Base-by-base conservation (phyloP, 2,113 vertebrate genomes). In the Hippocampus comes region DNA sequence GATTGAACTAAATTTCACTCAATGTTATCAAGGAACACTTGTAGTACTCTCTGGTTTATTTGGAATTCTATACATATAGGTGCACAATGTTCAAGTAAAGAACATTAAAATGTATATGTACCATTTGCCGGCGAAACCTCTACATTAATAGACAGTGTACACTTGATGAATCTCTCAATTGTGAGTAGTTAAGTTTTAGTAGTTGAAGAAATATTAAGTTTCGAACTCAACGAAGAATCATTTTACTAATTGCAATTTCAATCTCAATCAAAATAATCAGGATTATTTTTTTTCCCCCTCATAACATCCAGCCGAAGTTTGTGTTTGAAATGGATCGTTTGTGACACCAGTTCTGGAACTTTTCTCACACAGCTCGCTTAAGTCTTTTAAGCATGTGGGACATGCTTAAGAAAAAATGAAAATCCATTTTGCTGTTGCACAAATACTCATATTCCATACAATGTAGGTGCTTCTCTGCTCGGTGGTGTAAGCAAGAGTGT, bases 401-500 rank as follows among this genome's bases (percentile, higher is more conserved):
- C 59, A 34, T 17, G 23, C 15, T 46, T 46, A 3, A 14, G 10
- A 46, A 51, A 61, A 38, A 34, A 21, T 41, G 38, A 20, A 20
- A 9, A 48, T 3, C 42, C 11, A 41, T 15, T 2, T 15, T 43
- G 63, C 46, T 14, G 20, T 8, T 25, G 64, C 42, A 7, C 9
- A 17, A 49, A 67, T 67, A 42, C 4, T 63, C 34, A 6, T 42
- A 20, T 7, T 5, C 20, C 27, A 17, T 41, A 41, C 61, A 11
- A 63, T 14, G 21, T 42, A 11, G 34, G 61, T 12, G 30, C 60
- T 63, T 65, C 76, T 72, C 71, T 83, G 61, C 79, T 78, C 61
- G 70, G 75, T 70, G 68, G 70, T 78, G 70, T 65, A 75, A 56
- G 66, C 61, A 60, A 78, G 61, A 78, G 57, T 6, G 68, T 82